Evolutionary conservation across 2,888 invertebrate genomes (phyloP).

Genomic region (Ectemnius cavifrons): DNA sequence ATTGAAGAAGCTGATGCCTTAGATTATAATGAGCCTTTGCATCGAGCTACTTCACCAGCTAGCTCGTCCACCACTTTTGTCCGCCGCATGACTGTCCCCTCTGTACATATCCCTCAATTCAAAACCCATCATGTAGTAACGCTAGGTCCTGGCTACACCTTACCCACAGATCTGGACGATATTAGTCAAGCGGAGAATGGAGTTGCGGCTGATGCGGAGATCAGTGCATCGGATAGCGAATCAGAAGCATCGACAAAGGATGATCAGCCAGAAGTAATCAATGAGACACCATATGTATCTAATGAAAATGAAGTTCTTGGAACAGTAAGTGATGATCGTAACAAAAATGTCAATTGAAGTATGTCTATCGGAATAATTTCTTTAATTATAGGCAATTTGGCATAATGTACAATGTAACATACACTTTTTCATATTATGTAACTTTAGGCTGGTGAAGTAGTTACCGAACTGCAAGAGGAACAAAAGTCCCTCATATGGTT

Average conservation of each 20-base stretch:
- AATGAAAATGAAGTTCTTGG: constrained; percentile 80
- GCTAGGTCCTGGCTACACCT: constrained; percentile 76
- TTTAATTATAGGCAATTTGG: no score
- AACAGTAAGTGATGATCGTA: constrained; percentile 72
- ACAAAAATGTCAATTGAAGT: constrained; percentile 6
- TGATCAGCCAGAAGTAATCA: constrained; percentile 77
- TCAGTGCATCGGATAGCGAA: constrained; percentile 81
- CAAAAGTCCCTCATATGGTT: constrained; percentile 97
- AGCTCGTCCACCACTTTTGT: constrained; percentile 20
- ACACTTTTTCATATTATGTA: background rate
- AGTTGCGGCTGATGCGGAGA: constrained; percentile 79
- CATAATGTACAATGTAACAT: no score
- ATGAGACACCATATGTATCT: constrained; percentile 78
- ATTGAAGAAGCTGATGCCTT: constrained; percentile 22
- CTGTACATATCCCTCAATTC: constrained; percentile 70
- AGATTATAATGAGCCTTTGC: constrained; percentile 23
- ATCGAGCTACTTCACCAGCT: no score
- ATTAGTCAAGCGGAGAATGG: constrained; percentile 85
- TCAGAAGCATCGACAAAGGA: constrained; percentile 82
- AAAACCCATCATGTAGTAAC: constrained; percentile 74
- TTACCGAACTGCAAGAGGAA: constrained; percentile 95
- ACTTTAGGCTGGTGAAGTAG: constrained; percentile 88
- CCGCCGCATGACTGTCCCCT: constrained; percentile 73
- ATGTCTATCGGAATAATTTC: background rate
- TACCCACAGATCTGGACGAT: constrained; percentile 84